Conservation (phyloP, 2,113 vertebrate genomes). For the crab-eating macaque (Macaca fascicularis) region DNA sequence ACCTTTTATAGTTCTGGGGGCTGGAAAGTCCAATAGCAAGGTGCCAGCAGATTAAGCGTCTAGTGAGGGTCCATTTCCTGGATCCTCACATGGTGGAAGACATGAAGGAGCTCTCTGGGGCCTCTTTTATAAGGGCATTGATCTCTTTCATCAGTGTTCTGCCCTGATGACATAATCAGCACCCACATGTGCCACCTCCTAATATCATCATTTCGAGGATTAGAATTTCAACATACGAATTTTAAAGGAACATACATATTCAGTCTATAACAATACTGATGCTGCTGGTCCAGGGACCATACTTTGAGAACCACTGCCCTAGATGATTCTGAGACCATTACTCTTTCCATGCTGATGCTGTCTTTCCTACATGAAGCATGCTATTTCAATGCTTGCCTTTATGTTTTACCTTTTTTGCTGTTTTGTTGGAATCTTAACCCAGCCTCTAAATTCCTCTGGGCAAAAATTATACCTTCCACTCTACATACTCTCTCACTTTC, state of each 20-base stretch:
- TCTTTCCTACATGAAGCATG: neutral
- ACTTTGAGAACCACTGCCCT: neutral
- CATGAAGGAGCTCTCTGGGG: neutral
- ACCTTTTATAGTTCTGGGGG: neutral
- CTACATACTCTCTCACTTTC: constrained; percentile 45
- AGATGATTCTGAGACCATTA: neutral
- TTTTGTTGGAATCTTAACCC: constrained; percentile 40
- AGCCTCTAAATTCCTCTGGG: constrained; percentile 66
- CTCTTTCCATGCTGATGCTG: neutral
- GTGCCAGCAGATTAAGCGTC: neutral
- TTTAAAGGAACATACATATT: too few relatives aligned
- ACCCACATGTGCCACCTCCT: neutral
- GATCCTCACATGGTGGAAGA: neutral
- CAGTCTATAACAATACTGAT: neutral
- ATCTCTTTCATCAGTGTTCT: neutral
- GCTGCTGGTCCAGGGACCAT: neutral
- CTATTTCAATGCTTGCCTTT: neutral
- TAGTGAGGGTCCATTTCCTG: neutral
- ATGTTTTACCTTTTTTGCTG: neutral
- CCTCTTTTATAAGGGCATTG: neutral
- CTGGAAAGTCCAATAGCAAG: neutral
- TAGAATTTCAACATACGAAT: neutral
- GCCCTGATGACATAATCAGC: neutral
- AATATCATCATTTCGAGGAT: neutral
- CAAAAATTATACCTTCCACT: constrained; percentile 66